Conservation (phyloP, 2,888 invertebrate species). For the Phyllotreta striolata region DNA sequence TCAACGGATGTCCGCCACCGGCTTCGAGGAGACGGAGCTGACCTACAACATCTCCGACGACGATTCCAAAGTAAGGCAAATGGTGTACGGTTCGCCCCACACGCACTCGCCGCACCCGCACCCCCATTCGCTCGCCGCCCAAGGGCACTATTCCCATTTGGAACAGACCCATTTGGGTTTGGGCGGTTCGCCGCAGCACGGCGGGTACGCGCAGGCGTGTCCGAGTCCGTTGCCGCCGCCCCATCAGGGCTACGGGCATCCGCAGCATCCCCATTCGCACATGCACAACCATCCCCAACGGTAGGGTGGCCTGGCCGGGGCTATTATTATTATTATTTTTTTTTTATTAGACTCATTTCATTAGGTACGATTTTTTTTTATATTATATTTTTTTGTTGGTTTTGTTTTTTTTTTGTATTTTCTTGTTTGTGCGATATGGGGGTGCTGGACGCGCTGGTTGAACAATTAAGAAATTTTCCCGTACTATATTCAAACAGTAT, state of each 20-base stretch:
- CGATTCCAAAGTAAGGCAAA: constrained; percentile 97
- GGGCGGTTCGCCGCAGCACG: constrained; percentile 61
- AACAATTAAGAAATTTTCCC: too few species aligned
- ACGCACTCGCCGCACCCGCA: constrained; percentile 73
- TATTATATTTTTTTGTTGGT: too few species aligned
- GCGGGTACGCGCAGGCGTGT: constrained; percentile 71
- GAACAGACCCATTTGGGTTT: constrained; percentile 60
- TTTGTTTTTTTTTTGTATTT: too few species aligned
- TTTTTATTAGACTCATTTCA: too few species aligned
- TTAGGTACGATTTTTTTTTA: too few species aligned
- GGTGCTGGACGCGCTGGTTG: too few species aligned
- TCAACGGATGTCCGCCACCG: constrained; percentile 97
- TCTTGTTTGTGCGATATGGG: too few species aligned
- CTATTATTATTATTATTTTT: too few species aligned
- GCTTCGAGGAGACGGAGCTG: constrained; percentile 98
- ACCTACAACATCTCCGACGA: constrained; percentile 96
- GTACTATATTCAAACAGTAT: too few species aligned
- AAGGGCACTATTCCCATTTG: constrained; percentile 59
- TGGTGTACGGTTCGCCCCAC: constrained; percentile 80
- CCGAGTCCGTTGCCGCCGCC: constrained; percentile 78
- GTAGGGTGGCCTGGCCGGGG: too few species aligned
- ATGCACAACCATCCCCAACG: constrained; percentile 82
- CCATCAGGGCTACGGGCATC: constrained; percentile 67
- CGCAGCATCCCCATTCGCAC: constrained; percentile 75
- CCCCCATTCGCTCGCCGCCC: constrained; percentile 65